Conservation (phyloP, 2,888 invertebrate genomes). For the Polia nebulosa region DNA sequence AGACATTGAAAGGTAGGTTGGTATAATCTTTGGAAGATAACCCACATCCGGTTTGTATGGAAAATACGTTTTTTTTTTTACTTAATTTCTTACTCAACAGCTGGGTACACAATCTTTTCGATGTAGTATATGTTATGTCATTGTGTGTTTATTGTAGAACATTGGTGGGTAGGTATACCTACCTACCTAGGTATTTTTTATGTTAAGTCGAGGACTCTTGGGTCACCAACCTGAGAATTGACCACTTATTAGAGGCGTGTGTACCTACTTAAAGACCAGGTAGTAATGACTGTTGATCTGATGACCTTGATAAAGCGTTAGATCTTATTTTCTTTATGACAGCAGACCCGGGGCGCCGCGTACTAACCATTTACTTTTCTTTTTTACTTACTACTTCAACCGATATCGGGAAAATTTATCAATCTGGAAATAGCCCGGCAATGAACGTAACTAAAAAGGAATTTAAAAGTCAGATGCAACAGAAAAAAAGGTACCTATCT, state of each 20-base stretch:
- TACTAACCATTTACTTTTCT: too few species aligned
- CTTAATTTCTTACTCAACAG: slow-evolving; percentile 3
- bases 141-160: background rate
- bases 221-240: slow-evolving; percentile 6
- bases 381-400: too few species aligned
- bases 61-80: slow-evolving; percentile 29
- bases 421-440: too few species aligned
- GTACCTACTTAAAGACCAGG: background rate
- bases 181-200: background rate
- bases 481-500: too few species aligned
- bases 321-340: background rate
- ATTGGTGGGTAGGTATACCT: background rate
- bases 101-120: background rate
- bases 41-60: slow-evolving; percentile 20
- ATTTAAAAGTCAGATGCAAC: too few species aligned
- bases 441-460: too few species aligned
- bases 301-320: background rate
- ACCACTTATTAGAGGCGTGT: background rate
- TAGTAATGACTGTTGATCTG: background rate
- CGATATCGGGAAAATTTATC: too few species aligned
- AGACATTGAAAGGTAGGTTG: background rate
- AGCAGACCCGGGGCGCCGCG: too few species aligned
- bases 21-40: slow-evolving; percentile 5
- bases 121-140: background rate
- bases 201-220: background rate